Conservation (phyloP, 1,140 invertebrate species). For the Anastatus disparis region DNA sequence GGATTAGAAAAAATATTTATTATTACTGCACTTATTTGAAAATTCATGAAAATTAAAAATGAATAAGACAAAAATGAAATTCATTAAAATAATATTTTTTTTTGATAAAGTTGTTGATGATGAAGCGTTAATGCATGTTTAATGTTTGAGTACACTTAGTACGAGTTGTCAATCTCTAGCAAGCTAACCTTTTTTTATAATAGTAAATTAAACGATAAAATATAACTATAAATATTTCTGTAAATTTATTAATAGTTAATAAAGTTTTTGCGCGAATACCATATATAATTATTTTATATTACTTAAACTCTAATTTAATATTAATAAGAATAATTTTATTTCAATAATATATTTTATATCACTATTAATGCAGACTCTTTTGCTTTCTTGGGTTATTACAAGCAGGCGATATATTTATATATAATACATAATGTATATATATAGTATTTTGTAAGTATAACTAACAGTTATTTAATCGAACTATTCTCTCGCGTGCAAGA, state of each 20-base stretch:
- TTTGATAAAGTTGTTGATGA: too few relatives aligned
- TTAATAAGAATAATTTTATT: constrained; percentile 26
- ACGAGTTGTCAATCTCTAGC: constrained; percentile 21
- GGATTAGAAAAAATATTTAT: too few relatives aligned
- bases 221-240: too few relatives aligned
- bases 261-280: too few relatives aligned
- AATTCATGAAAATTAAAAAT: too few relatives aligned
- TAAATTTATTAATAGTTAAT: too few relatives aligned
- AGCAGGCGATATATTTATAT: constrained; percentile 19
- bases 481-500: constrained; percentile 44
- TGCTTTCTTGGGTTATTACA: constrained; percentile 23
- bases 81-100: too few relatives aligned
- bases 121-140: too few relatives aligned
- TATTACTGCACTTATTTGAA: too few relatives aligned
- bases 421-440: constrained; percentile 15
- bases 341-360: constrained; percentile 21
- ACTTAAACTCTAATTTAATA: constrained; percentile 15
- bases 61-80: too few relatives aligned
- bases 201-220: neutral
- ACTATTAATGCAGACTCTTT: constrained; percentile 29
- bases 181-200: neutral
- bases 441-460: constrained; percentile 9
- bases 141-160: constrained; percentile 16
- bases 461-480: constrained; percentile 35
- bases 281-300: too few relatives aligned